phyloP scores from a whole-genome alignment of 2,797 vertebrate species.

The Dromococcyx pavoninus region DNA sequence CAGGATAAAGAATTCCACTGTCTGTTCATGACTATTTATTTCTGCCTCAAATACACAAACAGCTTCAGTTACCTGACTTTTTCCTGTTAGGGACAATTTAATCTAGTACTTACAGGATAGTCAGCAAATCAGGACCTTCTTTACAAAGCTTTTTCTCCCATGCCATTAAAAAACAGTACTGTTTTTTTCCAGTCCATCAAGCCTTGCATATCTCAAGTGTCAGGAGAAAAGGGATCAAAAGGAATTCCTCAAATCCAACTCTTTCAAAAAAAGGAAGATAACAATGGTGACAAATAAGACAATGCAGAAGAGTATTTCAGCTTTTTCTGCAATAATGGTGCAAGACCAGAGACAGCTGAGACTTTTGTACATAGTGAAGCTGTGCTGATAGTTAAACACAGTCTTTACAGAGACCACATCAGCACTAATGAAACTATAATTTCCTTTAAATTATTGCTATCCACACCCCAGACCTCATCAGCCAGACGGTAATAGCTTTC shows the following conservation, averaged over 20 bases:
- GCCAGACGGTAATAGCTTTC: neutral
- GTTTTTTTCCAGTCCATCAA: neutral
- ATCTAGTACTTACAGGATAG: rapidly evolving
- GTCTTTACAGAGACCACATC: neutral
- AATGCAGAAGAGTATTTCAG: neutral
- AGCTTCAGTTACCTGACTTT: neutral
- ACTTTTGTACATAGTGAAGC: neutral
- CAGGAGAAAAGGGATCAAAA: neutral
- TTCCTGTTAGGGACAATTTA: neutral
- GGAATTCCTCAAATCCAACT: neutral
- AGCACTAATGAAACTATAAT: constrained; percentile 33
- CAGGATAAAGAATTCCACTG: neutral
- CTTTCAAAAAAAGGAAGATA: neutral
- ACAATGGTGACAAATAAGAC: neutral
- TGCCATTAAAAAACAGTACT: neutral
- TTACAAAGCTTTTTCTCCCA: neutral
- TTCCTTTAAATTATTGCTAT: constrained; percentile 41
- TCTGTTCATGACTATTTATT: neutral
- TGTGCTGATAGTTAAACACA: constrained; percentile 3
- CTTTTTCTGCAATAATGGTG: neutral
- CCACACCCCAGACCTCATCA: constrained; percentile 8
- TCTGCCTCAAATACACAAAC: neutral
- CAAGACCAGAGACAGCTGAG: neutral
- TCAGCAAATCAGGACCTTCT: neutral
- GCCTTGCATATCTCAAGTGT: neutral